Conservation (phyloP, 2,888 invertebrate genomes). For the Danaus chrysippus region DNA sequence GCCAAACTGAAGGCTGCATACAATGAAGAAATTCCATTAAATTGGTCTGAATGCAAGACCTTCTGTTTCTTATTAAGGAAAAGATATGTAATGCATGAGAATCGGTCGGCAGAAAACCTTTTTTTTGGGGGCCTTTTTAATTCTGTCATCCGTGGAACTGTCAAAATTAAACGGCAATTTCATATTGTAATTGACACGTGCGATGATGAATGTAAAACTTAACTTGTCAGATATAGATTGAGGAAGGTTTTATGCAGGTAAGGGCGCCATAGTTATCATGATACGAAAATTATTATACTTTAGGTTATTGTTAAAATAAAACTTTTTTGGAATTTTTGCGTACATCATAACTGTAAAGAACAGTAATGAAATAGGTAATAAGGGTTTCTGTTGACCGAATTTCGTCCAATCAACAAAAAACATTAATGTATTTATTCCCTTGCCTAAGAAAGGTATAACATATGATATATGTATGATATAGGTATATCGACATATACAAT, state of each 20-base stretch:
- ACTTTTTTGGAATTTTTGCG: too few species aligned
- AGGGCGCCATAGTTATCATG: too few species aligned
- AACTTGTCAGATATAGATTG: neutral
- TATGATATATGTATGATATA: too few species aligned
- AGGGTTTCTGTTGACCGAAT: too few species aligned
- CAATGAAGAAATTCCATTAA: constrained; percentile 23
- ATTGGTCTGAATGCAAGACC: constrained; percentile 20
- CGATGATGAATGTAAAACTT: neutral
- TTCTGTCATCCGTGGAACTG: neutral
- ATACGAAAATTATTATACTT: too few species aligned
- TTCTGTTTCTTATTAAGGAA: constrained; percentile 20
- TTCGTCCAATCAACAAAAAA: too few species aligned
- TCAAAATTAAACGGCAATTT: neutral
- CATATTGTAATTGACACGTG: constrained; percentile 2
- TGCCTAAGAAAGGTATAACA: too few species aligned
- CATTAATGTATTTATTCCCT: too few species aligned
- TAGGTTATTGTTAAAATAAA: too few species aligned
- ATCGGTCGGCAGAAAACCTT: neutral
- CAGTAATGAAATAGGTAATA: too few species aligned
- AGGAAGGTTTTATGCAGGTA: constrained; percentile 11
- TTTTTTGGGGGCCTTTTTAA: neutral
- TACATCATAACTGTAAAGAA: too few species aligned
- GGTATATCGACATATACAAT: too few species aligned
- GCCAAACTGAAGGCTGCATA: constrained; percentile 29
- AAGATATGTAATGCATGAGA: constrained; percentile 13